Base-by-base conservation (phyloP, 30 jellyfish, hydroid and myxozoan species). In the Turritopsis rubra region DNA sequence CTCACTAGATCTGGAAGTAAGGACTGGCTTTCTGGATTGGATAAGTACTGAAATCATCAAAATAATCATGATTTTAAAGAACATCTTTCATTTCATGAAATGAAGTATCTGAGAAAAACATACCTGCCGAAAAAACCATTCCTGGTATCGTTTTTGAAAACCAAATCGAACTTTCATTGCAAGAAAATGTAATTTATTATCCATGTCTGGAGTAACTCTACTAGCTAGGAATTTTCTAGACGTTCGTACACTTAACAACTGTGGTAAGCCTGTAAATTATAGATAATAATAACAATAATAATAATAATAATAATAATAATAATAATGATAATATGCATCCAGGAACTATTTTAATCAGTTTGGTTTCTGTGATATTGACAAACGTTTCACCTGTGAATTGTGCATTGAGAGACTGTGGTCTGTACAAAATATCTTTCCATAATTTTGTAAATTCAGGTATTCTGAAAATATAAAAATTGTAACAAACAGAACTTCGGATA, bases 181-280 rank as follows among this genome's bases (percentile, higher is more conserved):
- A 16, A 93, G 85, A 80, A 93, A 93, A 1, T 95, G 89, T 52
- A 93, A 73, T 71, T 93, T 93, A 72, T 90, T 93, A 60, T 93
- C 99, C 96, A 93, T 88, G 25, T 93, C 99, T 66, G 83, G 96
- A 17, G 99, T 93, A 21, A 93, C 88, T 53, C 99, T 88, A 84
- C 97, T 93, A n/a, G 95, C 91, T 13, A 93, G 81, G 23, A 88
- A 84, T 74, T 89, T 93, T 71, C 97, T 72, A 0, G 96, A 86
- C 13, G 99, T 88, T 53, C 99, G 84, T 28, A 87, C 81, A 87
- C 72, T 86, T 31, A 93, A 78, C 9, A 93, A 27, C 78, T 93
- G 99, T 22, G 90, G 82, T 28, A 93, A 25, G 9, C 99, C 99
- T 93, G 76, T 18, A 29, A 60, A 1, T 1, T 19, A 4, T 8